Evolutionary conservation across 2,797 vertebrate species (phyloP).

Genomic region (Ptychobarbus kaznakovi): DNA sequence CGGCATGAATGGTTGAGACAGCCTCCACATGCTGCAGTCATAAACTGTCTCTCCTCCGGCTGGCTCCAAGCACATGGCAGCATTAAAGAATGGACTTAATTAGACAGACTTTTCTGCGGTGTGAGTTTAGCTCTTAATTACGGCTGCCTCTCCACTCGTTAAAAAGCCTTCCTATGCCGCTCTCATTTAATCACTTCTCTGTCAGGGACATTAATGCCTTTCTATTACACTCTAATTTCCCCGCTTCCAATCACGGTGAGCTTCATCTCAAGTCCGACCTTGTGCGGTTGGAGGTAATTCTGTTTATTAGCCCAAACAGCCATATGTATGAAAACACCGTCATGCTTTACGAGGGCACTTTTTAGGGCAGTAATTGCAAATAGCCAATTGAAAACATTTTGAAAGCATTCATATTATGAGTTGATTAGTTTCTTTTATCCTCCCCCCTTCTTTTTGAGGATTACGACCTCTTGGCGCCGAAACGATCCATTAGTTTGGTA

Average conservation of each 20-base stretch:
- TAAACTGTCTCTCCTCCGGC: slow-evolving; percentile 46
- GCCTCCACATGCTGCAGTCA: slow-evolving; percentile 42
- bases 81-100: slow-evolving; percentile 64
- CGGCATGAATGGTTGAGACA: slow-evolving; percentile 19
- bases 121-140: slow-evolving; percentile 64
- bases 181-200: slow-evolving; percentile 66
- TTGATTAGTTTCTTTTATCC: slow-evolving; percentile 38
- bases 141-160: slow-evolving; percentile 59
- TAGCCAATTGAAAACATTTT: slow-evolving; percentile 44
- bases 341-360: slow-evolving; percentile 45
- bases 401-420: slow-evolving; percentile 28
- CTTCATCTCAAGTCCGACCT: slow-evolving; percentile 52
- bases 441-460: slow-evolving; percentile 14
- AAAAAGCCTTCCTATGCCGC: slow-evolving; percentile 56
- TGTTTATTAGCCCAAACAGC: slow-evolving; percentile 54
- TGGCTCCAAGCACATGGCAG: slow-evolving; percentile 49
- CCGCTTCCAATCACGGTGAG: slow-evolving; percentile 41
- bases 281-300: slow-evolving; percentile 43
- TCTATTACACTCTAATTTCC: slow-evolving; percentile 50
- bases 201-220: slow-evolving; percentile 52
- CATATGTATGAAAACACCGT: slow-evolving; percentile 41
- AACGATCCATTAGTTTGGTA: slow-evolving; percentile 46
- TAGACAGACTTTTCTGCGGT: slow-evolving; percentile 61
- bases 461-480: slow-evolving; percentile 39
- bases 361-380: slow-evolving; percentile 46